Percentiles rank a stretch among this genome's conserved stretches.
These are phyloP conservation scores for Scaptomyza polygonia DNA, from an alignment of 2,888 invertebrate genomes.

Conservation along the genomic window DNA sequence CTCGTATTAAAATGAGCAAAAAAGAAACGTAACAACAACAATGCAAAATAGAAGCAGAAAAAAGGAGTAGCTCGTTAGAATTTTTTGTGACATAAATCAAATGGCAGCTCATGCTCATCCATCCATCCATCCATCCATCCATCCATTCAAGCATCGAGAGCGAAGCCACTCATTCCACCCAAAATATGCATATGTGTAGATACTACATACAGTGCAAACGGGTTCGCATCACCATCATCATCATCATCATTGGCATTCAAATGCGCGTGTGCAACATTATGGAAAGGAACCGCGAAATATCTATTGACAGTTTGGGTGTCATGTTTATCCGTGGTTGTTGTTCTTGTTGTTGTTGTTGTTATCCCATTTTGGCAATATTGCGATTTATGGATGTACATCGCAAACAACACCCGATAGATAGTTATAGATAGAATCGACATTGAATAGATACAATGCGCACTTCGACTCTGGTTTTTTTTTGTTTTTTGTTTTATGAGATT, in stretches of 20 bases:
- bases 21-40: constrained; percentile 14
- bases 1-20: constrained; percentile 48
- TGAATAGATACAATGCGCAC: constrained; percentile 78
- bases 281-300: constrained; percentile 84
- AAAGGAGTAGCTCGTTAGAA: constrained; percentile 76
- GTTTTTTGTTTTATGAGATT: constrained; percentile 73
- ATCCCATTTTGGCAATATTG: constrained; percentile 82
- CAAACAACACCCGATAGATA: constrained; percentile 55
- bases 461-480: constrained; percentile 13
- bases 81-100: constrained; percentile 84
- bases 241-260: constrained; percentile 29
- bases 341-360: no score
- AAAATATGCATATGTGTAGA: constrained; percentile 9
- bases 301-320: constrained; percentile 85
- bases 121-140: constrained; percentile 30
- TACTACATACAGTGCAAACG: background rate
- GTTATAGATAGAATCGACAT: constrained; percentile 56
- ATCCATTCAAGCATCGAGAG: constrained; percentile 2
- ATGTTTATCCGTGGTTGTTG: constrained; percentile 85
- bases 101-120: constrained; percentile 78
- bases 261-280: constrained; percentile 77
- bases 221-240: background rate
- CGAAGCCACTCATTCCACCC: constrained; percentile 32
- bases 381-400: constrained; percentile 79
- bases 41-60: background rate